Base-by-base conservation (phyloP, 2,113 vertebrate genomes). In the Saiga tatarica region DNA sequence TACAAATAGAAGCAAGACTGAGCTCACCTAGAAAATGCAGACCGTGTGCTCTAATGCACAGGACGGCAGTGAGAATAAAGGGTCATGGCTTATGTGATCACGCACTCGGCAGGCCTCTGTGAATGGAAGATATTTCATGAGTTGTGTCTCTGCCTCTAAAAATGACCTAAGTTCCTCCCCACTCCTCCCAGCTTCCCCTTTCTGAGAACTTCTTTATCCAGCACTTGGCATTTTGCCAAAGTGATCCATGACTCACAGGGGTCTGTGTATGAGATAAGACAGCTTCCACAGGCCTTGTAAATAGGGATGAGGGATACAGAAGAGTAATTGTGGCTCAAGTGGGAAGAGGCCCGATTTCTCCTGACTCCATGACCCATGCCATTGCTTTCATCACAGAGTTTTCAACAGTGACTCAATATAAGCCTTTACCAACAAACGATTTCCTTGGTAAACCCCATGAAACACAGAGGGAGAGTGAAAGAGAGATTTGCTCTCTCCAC, bases 81-180 rank as follows among this genome's bases (percentile, higher is more conserved):
- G 62, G 2, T 2, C 10, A 6, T 3, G 11, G 12, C 39, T 28
- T 76, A 3, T 2, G 12, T 4, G 25, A 33, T 9, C 25, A 39
- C 9, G 9, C 33, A 33, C 7, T 90, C 36, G 12, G 17, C 7
- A 6, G 25, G 36, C 59, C 36, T 59, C n/a, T 3, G 28, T 39
- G 79, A 64, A 15, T 19, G n/a, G 45, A 12, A 86, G 42, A 52
- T 42, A 71, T 3, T 64, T 82, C 33, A 47, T 17, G 12, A 87
- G 50, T 25, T 84, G 7, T 17, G 5, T 74, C 42, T 87, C 71
- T 26, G 50, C 33, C 71, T 7, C 60, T 30, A 25, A 60, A 81
- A 83, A 83, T 42, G 21, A 30, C 60, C 33, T 62, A 39, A 33
- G 36, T 21, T 10, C 45, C 6, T 82, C 57, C 53, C 2, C 12